Evolutionary conservation across 2,113 vertebrate species (phyloP).

Genomic region (Cricetomys ansorgei): DNA sequence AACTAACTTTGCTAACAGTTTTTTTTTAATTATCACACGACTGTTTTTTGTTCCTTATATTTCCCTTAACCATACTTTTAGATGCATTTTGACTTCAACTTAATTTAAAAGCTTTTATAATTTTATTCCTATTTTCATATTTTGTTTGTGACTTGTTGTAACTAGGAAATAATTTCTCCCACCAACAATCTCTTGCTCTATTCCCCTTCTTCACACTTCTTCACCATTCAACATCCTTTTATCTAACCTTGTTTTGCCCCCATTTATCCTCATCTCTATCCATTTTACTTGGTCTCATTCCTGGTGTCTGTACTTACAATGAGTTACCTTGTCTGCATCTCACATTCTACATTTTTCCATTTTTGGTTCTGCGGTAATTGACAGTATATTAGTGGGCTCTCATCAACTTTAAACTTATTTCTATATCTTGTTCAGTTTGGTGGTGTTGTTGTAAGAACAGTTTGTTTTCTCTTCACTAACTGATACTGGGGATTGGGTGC

Average conservation of each 20-base stretch:
- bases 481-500: not conserved
- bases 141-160: not conserved
- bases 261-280: not conserved
- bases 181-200: not conserved
- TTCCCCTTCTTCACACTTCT: no score
- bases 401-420: not conserved
- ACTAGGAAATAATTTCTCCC: not conserved
- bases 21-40: not conserved
- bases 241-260: not conserved
- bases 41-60: no score
- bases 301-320: not conserved
- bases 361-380: not conserved
- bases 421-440: not conserved
- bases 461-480: not conserved
- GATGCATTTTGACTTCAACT: not conserved
- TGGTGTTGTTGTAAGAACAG: no score
- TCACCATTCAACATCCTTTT: not conserved
- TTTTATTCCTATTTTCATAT: not conserved
- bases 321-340: not conserved
- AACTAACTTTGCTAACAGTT: not conserved
- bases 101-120: not conserved
- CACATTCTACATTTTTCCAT: not conserved
- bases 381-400: not conserved
- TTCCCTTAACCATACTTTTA: not conserved
- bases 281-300: not conserved